Percentiles rank a stretch among this genome's conserved stretches.
phyloP scores from a whole-genome alignment of 2,888 invertebrate genomes.

The Helicoverpa assulta region DNA sequence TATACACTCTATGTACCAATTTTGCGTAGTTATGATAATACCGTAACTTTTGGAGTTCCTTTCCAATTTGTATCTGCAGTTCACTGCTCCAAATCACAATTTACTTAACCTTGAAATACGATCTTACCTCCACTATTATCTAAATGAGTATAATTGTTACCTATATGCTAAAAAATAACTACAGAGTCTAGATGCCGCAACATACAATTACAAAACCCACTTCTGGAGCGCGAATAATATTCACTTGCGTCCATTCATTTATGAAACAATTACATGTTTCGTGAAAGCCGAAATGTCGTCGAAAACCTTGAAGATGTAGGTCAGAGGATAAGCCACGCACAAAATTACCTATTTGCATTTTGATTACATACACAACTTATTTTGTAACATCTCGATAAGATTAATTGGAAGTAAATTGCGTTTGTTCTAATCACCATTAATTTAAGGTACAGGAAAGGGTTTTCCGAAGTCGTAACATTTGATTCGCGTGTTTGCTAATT shows the following conservation, averaged over 20 bases:
- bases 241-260: slow-evolving; percentile 53
- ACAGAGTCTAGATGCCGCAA: slow-evolving; percentile 42
- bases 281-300: slow-evolving; percentile 69
- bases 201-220: slow-evolving; percentile 47
- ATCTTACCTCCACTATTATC: neutral
- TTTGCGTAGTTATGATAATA: neutral
- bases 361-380: slow-evolving; percentile 79
- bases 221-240: slow-evolving; percentile 52
- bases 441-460: slow-evolving; percentile 62
- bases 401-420: slow-evolving; percentile 83
- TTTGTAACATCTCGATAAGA: slow-evolving; percentile 74
- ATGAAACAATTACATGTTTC: slow-evolving; percentile 60
- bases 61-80: neutral
- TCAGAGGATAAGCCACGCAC: slow-evolving; percentile 84
- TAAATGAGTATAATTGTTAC: neutral
- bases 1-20: neutral
- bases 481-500: slow-evolving; percentile 60
- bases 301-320: slow-evolving; percentile 88
- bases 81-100: neutral
- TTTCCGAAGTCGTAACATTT: slow-evolving; percentile 39
- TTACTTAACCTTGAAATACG: neutral
- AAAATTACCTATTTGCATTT: slow-evolving; percentile 84
- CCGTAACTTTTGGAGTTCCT: neutral
- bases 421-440: slow-evolving; percentile 64
- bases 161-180: slow-evolving; percentile 10